Evolutionary conservation across 1,140 invertebrate species (phyloP), one percentile per base, ranked within the genome.

Genomic region (Acromyrmex heyeri): DNA sequence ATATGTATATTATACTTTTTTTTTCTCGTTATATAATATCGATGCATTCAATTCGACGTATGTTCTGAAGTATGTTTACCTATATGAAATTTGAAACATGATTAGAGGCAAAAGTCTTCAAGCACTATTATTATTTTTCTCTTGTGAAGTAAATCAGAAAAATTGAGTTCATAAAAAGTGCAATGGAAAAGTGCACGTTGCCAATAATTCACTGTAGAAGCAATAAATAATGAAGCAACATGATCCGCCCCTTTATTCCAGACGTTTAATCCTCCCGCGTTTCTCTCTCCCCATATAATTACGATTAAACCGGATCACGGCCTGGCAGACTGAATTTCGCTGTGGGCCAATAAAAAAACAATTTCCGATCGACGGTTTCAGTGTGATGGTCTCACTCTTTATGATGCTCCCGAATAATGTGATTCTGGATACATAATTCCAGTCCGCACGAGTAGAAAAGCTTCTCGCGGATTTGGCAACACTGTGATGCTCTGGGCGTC

Each of bases 401-500:
- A 75, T 61, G 44, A 73, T 59, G 75, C 81, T 82, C 75, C 78
- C 75, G 88, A 76, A 76, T 53, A 70, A 69, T 81, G 70, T 61
- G 88, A 87, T 90, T 90, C 86, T 90, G 86, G 64, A 81, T 75
- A 50, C 70, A 62, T 83, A 90, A 90, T 90, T 87, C 83, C 86
- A 53, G 85, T 64, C 24, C 78, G 48, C 34, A 67, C 77, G 78
- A 75, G 69, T 86, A 81, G 86, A 83, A 91, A 89, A 89, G 82
- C 82, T 86, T 44, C 61, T 83, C 86, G 82, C 90, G 90, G 90
- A 91, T 91, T 91, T 91, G 90, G 90, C 90, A 91, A 91, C 90
- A 89, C 86, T 89, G 91, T 75, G 88, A 89, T 88, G 89, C 79
- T 78, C 27, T 87, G 87, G 86, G 91, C 86, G 89, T 91, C 91